A percentile compares a stretch with the other conserved stretches of the same genome.
These are phyloP conservation scores for Lytechinus variegatus DNA, from an alignment of 35 echinoderm and acorn worm genomes.

Conservation along the genomic window DNA sequence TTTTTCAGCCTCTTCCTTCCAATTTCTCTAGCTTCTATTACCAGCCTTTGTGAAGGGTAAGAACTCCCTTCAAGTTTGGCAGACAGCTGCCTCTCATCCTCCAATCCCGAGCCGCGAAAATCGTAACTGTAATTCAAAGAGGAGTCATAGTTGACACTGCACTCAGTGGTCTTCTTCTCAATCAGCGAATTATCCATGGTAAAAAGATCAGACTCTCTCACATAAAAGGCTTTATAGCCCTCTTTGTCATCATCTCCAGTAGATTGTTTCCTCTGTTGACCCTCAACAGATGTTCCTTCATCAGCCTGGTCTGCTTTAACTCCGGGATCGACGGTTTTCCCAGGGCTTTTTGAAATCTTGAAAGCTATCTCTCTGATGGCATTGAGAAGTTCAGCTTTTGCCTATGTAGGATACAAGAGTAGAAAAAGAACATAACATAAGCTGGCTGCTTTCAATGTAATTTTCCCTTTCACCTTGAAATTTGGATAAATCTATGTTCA, in stretches of 20 bases:
- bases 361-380: conserved; percentile 49
- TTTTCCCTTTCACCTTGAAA: too few relatives aligned
- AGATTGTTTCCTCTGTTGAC: not conserved
- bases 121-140: not conserved
- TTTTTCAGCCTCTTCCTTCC: not conserved
- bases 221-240: not conserved
- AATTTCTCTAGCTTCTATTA: not conserved
- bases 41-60: not conserved
- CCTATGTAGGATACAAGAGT: not conserved
- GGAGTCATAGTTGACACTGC: not conserved
- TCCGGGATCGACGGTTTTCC: not conserved
- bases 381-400: conserved; percentile 38
- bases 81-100: not conserved
- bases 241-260: not conserved
- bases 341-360: not conserved
- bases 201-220: not conserved
- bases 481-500: too few relatives aligned
- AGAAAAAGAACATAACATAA: not conserved
- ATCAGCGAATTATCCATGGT: not conserved
- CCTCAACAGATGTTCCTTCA: not conserved
- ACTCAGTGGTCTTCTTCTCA: not conserved
- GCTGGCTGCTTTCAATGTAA: not conserved
- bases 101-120: not conserved
- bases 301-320: not conserved
- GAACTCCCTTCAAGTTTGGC: not conserved